These are phyloP conservation scores for Andricus grossulariae DNA, from an alignment of 1,140 invertebrate genomes.

Conservation along the genomic window DNA sequence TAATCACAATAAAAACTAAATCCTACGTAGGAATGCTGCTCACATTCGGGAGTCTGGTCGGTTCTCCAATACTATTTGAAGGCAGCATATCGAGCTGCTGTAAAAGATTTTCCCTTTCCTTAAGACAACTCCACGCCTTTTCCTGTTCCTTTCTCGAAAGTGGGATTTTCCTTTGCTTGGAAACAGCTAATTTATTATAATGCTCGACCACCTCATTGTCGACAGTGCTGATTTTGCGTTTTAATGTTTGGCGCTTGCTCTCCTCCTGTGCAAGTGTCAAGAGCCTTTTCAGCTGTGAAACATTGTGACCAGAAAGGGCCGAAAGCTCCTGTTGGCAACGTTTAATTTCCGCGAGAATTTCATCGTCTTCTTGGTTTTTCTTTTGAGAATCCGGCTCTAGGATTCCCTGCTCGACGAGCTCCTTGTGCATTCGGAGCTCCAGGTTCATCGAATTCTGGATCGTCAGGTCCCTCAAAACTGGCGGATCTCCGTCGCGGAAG, in stretches of 20 bases:
- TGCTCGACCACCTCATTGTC: constrained; percentile 88
- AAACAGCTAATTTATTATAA: constrained; percentile 84
- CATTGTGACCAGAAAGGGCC: constrained; percentile 83
- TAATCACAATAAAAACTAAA: too few relatives aligned
- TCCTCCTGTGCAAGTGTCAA: constrained; percentile 79
- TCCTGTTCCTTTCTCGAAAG: constrained; percentile 89
- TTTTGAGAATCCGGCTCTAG: constrained; percentile 82
- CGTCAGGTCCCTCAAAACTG: constrained; percentile 71
- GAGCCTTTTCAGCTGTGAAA: constrained; percentile 80
- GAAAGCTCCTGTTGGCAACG: constrained; percentile 88
- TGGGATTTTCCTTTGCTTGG: constrained; percentile 87
- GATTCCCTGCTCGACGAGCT: constrained; percentile 91
- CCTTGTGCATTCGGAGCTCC: constrained; percentile 89
- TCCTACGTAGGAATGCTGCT: background rate
- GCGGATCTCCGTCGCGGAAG: constrained; percentile 70
- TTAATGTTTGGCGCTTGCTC: constrained; percentile 81
- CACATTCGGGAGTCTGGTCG: constrained; percentile 32
- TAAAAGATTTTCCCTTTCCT: constrained; percentile 79
- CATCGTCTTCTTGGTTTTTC: constrained; percentile 83
- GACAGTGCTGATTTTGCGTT: constrained; percentile 81
- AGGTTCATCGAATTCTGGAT: constrained; percentile 82
- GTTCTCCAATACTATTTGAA: constrained; percentile 68
- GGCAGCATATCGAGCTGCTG: constrained; percentile 74
- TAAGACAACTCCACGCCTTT: constrained; percentile 82
- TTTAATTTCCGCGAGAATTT: constrained; percentile 90